Percentiles rank a stretch among this genome's conserved stretches.
These are phyloP conservation scores for Lordiphosa stackelbergi DNA, from an alignment of 1,140 invertebrate genomes.

Conservation along the genomic window DNA sequence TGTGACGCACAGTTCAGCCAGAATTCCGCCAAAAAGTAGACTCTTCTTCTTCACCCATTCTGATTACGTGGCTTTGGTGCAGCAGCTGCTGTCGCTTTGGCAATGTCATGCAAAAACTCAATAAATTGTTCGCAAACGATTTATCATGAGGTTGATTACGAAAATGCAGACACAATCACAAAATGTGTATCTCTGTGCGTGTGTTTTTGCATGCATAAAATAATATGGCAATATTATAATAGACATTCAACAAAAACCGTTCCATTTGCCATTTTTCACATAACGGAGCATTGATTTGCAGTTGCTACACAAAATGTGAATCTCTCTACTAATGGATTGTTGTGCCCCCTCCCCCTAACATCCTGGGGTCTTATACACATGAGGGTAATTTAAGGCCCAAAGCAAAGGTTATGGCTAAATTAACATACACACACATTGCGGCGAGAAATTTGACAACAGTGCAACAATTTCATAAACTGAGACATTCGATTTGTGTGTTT, in stretches of 20 bases:
- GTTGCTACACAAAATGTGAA: conserved; percentile 65
- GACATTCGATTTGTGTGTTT: conserved; percentile 33
- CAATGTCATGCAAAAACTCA: conserved; percentile 72
- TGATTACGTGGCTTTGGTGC: conserved; percentile 5
- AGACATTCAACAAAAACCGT: conserved; percentile 59
- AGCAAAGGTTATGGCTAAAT: conserved; percentile 61
- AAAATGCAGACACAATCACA: conserved; percentile 67
- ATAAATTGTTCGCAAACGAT: conserved; percentile 72
- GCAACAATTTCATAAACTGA: conserved; percentile 11
- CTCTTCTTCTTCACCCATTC: too few species aligned
- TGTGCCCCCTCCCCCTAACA: conserved; percentile 14
- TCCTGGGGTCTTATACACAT: conserved; percentile 17
- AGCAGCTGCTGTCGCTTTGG: conserved; percentile 40
- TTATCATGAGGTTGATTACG: conserved; percentile 73
- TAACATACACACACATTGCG: conserved; percentile 60
- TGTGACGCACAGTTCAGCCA: too few species aligned
- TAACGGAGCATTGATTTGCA: conserved; percentile 68
- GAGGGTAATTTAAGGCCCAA: neutral
- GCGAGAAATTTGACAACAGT: conserved; percentile 53
- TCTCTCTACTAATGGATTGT: conserved; percentile 63
- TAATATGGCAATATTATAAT: conserved; percentile 72
- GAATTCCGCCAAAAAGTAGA: too few species aligned
- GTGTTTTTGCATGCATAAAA: conserved; percentile 62
- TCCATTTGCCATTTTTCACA: conserved; percentile 65
- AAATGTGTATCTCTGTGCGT: conserved; percentile 16